phyloP scores from a whole-genome alignment of 2,113 vertebrate species.

The Garra rufa region DNA sequence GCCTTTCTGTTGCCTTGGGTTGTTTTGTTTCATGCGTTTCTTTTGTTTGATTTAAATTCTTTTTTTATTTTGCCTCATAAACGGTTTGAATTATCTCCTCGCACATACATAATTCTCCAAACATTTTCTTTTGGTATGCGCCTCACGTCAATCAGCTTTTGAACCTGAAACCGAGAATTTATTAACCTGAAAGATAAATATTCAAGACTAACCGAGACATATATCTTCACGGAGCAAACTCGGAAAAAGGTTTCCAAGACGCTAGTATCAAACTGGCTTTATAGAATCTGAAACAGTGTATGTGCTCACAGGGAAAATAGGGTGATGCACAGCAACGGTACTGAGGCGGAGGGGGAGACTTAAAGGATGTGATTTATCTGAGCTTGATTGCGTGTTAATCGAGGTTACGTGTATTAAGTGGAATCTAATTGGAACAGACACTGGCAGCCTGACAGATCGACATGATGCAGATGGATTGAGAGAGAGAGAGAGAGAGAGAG shows the following conservation, averaged over 20 bases:
- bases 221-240: background rate
- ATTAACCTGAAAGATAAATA: background rate
- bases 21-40: conserved; percentile 62
- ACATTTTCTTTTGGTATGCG: background rate
- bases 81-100: background rate
- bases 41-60: conserved; percentile 53
- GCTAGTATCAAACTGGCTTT: conserved; percentile 23
- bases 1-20: conserved; percentile 74
- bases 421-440: conserved; percentile 89
- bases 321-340: conserved; percentile 78
- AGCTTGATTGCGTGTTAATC: conserved; percentile 88
- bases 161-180: background rate
- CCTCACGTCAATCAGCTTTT: background rate
- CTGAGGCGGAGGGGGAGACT: conserved; percentile 72
- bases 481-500: conserved; percentile 44
- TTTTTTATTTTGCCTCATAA: background rate
- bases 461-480: conserved; percentile 85
- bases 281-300: conserved; percentile 61
- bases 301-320: conserved; percentile 71
- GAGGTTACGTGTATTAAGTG: conserved; percentile 88
- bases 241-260: background rate
- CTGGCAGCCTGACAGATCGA: conserved; percentile 87
- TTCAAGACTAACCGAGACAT: background rate
- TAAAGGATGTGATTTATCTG: conserved; percentile 87
- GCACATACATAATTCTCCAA: conserved; percentile 1